Base-by-base conservation (phyloP, 2,888 invertebrate species). In the Ligdia adustata region DNA sequence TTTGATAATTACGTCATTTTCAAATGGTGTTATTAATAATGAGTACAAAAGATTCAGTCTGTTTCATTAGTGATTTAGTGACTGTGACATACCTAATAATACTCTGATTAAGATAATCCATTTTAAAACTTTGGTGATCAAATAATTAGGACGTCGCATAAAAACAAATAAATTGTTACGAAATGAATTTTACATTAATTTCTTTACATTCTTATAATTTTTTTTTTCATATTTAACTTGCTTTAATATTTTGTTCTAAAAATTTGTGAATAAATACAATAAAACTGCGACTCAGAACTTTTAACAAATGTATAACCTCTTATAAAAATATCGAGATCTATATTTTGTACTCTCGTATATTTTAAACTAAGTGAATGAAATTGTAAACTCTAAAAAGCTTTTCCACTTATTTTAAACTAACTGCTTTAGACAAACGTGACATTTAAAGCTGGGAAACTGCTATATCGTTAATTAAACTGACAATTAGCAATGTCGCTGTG, bases 321-420 rank as follows among this genome's bases (percentile, higher is more conserved):
- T 46, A 51, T 24, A 31, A 38, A 14, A 51, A 62, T 51, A 53
- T 66, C 57, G 67, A 57, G 65, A 64, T 42, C 61, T 81, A 81
- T 85, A 82, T 86, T 85, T 85, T 86, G 76, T 78, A 84, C 72
- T 73, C 60, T 76, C 75, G 65, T 77, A 60, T 82, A n/a, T n/a
- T n/a, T 79, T 76, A 69, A 60, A 57, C 54, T 44, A 49, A 50
- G 64, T 52, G 58, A 22, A 53, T 57, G 13, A 9, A 3, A 29
- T 16, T 22, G 24, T 34, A 22, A 39, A 15, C 24, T 29, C 31
- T 15, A 29, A 53, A 60, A 57, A 37, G 62, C 78, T 79, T 64
- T 68, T 67, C 18, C 58, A 48, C 58, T 74, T 71, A 72, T 75
- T 82, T 78, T 75, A 55, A 68, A 49, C 27, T 63, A 66, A 43